Base-by-base conservation (phyloP, 2,113 vertebrate genomes). In the Chitala chitala region DNA sequence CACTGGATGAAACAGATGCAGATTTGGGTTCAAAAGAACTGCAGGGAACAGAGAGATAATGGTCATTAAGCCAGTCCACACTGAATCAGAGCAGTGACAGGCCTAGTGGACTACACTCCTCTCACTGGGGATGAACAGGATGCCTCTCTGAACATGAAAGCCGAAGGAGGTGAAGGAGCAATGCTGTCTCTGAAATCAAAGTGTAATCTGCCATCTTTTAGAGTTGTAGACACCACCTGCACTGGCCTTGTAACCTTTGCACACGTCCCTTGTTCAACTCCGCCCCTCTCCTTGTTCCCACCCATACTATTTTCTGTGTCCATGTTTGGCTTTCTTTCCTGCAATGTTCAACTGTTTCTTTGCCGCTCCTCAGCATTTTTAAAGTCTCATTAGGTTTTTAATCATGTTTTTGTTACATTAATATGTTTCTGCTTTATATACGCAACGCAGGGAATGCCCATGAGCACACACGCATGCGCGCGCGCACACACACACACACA, bases 241-340 rank as follows among this genome's bases (percentile, higher is more conserved):
- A 89, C 80, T 74, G 75, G 82, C 76, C 65, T 29, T 53, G 22
- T 82, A 80, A 89, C 86, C 89, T 90, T 91, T 85, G 87, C 53
- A 76, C 79, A 76, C 79, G 31, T 63, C 72, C 31, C 20, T 31
- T 38, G 17, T 42, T 13, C 24, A 55, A 42, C n/a, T 46, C 46
- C 40, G 76, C 51, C 58, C 3, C 44, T 50, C 48, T 69, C 6
- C n/a, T 1, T 55, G 15, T 22, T 46, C 44, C 12, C 44, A 46
- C 44, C 44, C 5, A 12, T 12, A 46, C 5, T 6, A 46, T 46
- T 46, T 12, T 20, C 59, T 3, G 29, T 38, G 33, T n/a, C 26
- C 15, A 31, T 33, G 7, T 8, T 5, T 17, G 36, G 58, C 2
- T 38, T 54, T 22, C n/a, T n/a, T n/a, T n/a, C n/a, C n/a, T n/a